Conservation (phyloP, 2,113 vertebrate species). For the Phoenicopterus ruber region DNA sequence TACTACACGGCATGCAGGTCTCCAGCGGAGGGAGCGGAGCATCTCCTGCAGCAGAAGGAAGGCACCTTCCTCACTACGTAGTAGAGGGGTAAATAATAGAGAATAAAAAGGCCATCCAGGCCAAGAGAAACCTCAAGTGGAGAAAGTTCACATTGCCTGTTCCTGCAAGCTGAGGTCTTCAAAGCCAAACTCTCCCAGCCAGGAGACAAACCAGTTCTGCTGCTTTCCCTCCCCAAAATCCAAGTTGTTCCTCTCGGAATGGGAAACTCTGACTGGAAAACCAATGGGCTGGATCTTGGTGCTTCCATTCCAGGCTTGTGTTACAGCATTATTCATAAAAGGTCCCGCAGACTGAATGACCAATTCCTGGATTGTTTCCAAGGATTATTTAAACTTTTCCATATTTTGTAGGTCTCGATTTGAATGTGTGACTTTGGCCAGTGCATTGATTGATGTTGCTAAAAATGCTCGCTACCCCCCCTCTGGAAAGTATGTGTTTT, state of each 20-base stretch:
- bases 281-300: neutral
- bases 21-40: neutral
- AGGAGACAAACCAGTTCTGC: neutral
- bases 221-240: neutral
- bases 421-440: neutral
- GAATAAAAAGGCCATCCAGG: neutral
- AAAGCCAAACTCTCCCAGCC: neutral
- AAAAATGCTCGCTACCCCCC: neutral
- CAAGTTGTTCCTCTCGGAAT: neutral
- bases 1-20: neutral
- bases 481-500: neutral
- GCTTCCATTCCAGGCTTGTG: neutral
- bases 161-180: neutral
- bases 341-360: neutral
- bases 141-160: neutral
- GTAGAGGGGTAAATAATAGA: neutral
- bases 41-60: neutral
- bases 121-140: neutral
- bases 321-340: neutral
- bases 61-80: neutral
- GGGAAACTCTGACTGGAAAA: neutral
- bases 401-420: neutral
- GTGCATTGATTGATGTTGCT: constrained; percentile 2
- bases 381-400: constrained; percentile 52
- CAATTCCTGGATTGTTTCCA: constrained; percentile 21